These are phyloP conservation scores for Brachionus paranguensis DNA, from an alignment of 1,140 invertebrate species.

Conservation along the genomic window DNA sequence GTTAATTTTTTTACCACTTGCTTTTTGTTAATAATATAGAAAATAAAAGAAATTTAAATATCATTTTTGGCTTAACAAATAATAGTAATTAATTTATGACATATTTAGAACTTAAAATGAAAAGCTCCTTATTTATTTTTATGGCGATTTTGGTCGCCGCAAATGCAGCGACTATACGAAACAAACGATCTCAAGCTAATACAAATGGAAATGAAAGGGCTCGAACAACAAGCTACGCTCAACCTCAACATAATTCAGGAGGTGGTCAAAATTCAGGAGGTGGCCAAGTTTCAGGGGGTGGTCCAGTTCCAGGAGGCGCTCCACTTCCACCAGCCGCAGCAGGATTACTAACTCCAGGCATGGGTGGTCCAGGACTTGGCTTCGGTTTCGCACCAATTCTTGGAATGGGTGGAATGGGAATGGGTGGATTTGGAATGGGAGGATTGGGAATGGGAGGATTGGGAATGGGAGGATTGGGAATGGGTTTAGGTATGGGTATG, in stretches of 20 bases:
- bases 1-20: neutral
- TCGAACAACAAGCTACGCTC: neutral
- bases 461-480: neutral
- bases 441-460: neutral
- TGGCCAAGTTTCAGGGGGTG: neutral
- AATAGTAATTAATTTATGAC: neutral
- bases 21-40: neutral
- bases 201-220: neutral
- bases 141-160: neutral
- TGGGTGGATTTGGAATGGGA: neutral
- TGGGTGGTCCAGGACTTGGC: slow-evolving; percentile 9
- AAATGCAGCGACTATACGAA: neutral
- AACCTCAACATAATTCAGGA: neutral
- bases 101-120: neutral
- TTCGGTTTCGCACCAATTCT: slow-evolving; percentile 18
- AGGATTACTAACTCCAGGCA: neutral
- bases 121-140: neutral
- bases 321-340: neutral
- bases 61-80: neutral
- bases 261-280: neutral
- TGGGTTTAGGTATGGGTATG: neutral
- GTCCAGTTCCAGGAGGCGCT: neutral
- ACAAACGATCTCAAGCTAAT: neutral
- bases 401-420: neutral
- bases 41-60: neutral